Conservation (phyloP, 2,888 invertebrate genomes). For the Leucophenga montana region DNA sequence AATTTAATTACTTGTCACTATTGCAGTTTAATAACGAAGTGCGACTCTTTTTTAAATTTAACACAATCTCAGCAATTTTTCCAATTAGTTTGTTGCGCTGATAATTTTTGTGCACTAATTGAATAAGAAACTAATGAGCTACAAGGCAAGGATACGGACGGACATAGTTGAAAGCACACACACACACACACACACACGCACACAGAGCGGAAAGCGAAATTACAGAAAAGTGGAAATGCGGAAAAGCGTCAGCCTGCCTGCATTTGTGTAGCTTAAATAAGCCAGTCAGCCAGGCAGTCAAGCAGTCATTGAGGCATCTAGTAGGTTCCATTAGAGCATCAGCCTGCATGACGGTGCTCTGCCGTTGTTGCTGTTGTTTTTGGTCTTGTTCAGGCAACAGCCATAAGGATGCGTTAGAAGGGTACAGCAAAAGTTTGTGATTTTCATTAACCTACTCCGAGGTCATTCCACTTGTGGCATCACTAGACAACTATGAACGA, state of each 20-base stretch:
- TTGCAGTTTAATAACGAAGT: background rate
- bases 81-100: slow-evolving; percentile 4
- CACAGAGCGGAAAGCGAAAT: background rate
- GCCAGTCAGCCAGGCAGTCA: background rate
- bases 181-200: slow-evolving; percentile 4
- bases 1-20: background rate
- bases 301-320: slow-evolving; percentile 29
- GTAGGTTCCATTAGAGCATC: slow-evolving; percentile 13
- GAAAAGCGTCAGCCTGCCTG: no score
- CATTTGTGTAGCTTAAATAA: background rate
- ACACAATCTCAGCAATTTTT: background rate
- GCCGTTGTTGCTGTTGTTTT: background rate
- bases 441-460: slow-evolving; percentile 65
- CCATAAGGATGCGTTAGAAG: slow-evolving; percentile 1
- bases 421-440: slow-evolving; percentile 17
- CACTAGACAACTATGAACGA: background rate
- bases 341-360: slow-evolving; percentile 1
- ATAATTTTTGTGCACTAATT: slow-evolving; percentile 41
- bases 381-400: background rate
- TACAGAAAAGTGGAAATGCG: background rate
- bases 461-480: slow-evolving; percentile 61
- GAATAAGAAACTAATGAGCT: slow-evolving; percentile 44
- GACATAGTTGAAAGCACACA: background rate
- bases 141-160: slow-evolving; percentile 19
- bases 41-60: no score